These are phyloP conservation scores for Aphidoletes aphidimyza DNA, from an alignment of 2,888 invertebrate genomes.

Conservation along the genomic window DNA sequence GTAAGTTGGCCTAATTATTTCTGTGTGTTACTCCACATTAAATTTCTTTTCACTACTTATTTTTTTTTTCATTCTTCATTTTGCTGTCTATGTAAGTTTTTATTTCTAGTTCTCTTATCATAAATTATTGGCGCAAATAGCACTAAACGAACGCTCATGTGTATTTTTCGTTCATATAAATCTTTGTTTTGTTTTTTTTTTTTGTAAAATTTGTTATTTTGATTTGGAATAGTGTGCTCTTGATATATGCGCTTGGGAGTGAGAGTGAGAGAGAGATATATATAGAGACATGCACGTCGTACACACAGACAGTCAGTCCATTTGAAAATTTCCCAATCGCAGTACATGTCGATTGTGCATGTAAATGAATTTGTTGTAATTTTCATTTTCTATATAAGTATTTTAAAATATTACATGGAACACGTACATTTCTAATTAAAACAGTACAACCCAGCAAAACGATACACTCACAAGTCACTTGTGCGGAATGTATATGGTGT, in stretches of 20 bases:
- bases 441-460: background rate
- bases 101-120: conserved; percentile 9
- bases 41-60: background rate
- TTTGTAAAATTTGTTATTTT: too few species aligned
- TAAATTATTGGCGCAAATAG: background rate
- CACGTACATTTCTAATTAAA: background rate
- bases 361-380: conserved; percentile 18
- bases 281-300: too few species aligned
- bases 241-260: too few species aligned
- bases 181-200: too few species aligned
- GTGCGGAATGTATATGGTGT: background rate
- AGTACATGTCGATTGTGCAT: background rate
- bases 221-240: background rate
- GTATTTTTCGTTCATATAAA: background rate
- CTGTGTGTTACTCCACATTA: background rate
- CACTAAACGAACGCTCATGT: background rate
- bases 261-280: too few species aligned
- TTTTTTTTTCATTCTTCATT: too few species aligned
- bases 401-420: too few species aligned
- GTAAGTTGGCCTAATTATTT: background rate
- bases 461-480: too few species aligned
- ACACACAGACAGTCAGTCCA: too few species aligned
- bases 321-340: background rate
- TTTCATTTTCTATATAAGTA: background rate
- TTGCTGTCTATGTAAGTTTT: background rate